Conservation (phyloP, 2,113 vertebrate genomes). For the Pristiophorus japonicus region DNA sequence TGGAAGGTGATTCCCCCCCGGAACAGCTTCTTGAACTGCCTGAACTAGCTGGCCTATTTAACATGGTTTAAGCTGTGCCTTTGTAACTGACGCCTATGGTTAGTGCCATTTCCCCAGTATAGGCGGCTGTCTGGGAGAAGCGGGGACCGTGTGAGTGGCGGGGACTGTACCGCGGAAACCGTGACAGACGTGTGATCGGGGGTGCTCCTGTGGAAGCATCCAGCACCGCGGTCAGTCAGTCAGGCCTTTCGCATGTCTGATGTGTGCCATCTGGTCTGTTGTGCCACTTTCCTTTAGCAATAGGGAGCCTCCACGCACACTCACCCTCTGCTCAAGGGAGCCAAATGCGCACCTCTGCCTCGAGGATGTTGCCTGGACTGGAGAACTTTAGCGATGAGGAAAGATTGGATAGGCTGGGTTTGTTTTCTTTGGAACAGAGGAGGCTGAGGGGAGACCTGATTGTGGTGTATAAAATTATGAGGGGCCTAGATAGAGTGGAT, state of each 20-base stretch:
- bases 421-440: too few relatives aligned
- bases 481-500: too few relatives aligned
- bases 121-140: not conserved
- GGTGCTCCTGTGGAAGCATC: too few relatives aligned
- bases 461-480: too few relatives aligned
- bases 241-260: not conserved
- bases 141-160: not conserved
- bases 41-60: not conserved
- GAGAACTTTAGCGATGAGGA: too few relatives aligned
- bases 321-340: not conserved
- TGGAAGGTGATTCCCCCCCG: too few relatives aligned
- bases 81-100: not conserved
- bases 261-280: not conserved
- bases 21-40: too few relatives aligned
- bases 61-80: too few relatives aligned
- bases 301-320: not conserved
- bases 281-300: not conserved
- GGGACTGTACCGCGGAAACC: not conserved
- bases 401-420: too few relatives aligned
- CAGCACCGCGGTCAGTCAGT: not conserved
- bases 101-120: not conserved
- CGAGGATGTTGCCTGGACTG: too few relatives aligned
- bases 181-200: too few relatives aligned
- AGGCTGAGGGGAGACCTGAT: too few relatives aligned
- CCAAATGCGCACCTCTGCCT: not conserved